Base-by-base conservation (phyloP, 2,888 invertebrate species). In the Drosophila maculinotata region DNA sequence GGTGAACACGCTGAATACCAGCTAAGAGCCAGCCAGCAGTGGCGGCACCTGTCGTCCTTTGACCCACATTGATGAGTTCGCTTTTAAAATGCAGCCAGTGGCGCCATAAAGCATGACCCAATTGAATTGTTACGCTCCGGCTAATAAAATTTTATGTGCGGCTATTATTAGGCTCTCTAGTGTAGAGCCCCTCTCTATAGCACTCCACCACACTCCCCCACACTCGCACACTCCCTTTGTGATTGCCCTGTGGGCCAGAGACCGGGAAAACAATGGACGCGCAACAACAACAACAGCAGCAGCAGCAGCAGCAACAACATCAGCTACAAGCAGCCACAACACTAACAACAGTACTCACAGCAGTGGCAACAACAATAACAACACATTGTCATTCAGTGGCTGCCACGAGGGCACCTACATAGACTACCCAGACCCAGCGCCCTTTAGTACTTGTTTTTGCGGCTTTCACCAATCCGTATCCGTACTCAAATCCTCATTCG, bases 111-210 rank as follows among this genome's bases (percentile, higher is more conserved):
- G 72, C 84, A 79, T 78, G 81, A 84, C 82, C 81, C 83, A 85
- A 82, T 82, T 85, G 86, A 83, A 82, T 82, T 82, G 86, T 76
- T 79, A 69, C 74, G 71, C 76, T 74, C 60, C 25, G 62, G 68
- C 85, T 84, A 81, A 81, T 84, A 81, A 84, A 84, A 84, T 81
- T 79, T 84, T 74, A 81, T 81, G 82, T 79, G 85, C 79, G 74
- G 71, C 85, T 81, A 74, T 81, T 84, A 84, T 81, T 81, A 79
- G 85, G 82, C 85, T 70, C 63, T 64, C 58, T 57, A n/a, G n/a
- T n/a, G n/a, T n/a, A n/a, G n/a, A n/a, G n/a, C n/a, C n/a, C n/a
- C n/a, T n/a, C n/a, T n/a, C n/a, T n/a, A n/a, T n/a, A n/a, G n/a
- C n/a, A n/a, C n/a, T n/a, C n/a, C n/a, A n/a, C n/a, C n/a, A n/a